Conservation (phyloP, 2,113 vertebrate genomes). For the Mesitornis unicolor region DNA sequence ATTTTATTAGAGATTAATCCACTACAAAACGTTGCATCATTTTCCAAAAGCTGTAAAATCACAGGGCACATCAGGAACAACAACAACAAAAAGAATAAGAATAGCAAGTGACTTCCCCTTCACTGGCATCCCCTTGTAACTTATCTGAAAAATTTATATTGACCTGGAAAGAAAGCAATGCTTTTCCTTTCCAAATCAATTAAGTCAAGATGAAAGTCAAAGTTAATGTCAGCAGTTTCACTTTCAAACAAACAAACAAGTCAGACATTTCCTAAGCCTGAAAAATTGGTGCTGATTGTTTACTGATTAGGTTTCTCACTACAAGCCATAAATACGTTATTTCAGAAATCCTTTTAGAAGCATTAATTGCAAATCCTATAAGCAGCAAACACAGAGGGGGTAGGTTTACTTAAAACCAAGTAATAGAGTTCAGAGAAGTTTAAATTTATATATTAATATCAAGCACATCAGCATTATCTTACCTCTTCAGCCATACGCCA, state of each 20-base stretch:
- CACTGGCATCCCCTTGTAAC: not conserved
- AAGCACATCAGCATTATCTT: constrained; percentile 30
- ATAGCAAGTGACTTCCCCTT: not conserved
- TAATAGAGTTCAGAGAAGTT: not conserved
- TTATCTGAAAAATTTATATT: not conserved
- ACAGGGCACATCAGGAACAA: not conserved
- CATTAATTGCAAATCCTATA: not conserved
- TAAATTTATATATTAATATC: not conserved
- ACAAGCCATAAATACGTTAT: not conserved
- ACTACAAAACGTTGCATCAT: not conserved
- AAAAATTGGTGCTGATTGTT: not conserved
- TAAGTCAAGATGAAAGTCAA: not conserved
- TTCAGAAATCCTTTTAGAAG: not conserved
- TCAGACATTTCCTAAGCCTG: not conserved
- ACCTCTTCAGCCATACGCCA: constrained; percentile 98
- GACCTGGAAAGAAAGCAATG: not conserved
- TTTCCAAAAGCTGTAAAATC: not conserved
- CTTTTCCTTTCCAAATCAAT: not conserved
- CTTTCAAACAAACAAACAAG: not conserved
- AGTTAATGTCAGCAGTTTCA: not conserved
- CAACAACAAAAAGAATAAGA: too few species aligned
- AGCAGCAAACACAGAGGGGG: not conserved
- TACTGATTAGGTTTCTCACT: not conserved
- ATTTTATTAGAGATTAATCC: not conserved
- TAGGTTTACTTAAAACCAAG: not conserved